phyloP scores from a whole-genome alignment of 2,797 vertebrate species.

The Harpagifer antarcticus region DNA sequence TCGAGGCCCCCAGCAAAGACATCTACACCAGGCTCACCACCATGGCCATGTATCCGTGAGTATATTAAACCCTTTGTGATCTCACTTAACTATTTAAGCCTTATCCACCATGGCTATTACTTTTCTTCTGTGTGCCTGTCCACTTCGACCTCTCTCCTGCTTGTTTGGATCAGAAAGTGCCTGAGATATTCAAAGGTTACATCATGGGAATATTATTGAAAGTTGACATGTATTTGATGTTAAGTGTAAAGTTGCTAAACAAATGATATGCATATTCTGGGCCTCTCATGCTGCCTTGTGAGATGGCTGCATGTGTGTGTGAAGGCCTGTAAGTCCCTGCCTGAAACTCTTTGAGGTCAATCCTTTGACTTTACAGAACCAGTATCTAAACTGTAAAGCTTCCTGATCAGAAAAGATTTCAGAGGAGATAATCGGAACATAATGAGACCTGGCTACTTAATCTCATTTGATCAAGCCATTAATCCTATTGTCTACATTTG shows the following conservation, averaged over 20 bases:
- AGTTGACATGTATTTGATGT: background rate
- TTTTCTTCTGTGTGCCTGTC: background rate
- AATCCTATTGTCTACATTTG: conserved; percentile 27
- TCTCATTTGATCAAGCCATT: conserved; percentile 21
- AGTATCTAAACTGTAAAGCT: conserved; percentile 33
- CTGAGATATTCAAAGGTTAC: background rate
- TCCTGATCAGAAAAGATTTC: conserved; percentile 49
- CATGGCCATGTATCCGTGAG: conserved; percentile 99
- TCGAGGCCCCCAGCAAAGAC: conserved; percentile 91
- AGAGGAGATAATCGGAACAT: conserved; percentile 39
- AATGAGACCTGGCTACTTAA: conserved; percentile 13
- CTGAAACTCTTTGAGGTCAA: conserved; percentile 8
- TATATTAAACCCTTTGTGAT: conserved; percentile 71
- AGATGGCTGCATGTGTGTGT: background rate
- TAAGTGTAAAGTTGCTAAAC: background rate
- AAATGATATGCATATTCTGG: background rate
- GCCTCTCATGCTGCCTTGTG: background rate
- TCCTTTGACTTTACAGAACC: conserved; percentile 14
- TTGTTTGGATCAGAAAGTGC: background rate
- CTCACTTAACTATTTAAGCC: background rate
- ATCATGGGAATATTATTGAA: background rate
- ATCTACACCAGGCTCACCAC: conserved; percentile 97
- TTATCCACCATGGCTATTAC: background rate
- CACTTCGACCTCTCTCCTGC: background rate
- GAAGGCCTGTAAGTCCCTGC: background rate